phyloP scores from a whole-genome alignment of 2,113 vertebrate genomes.

The Mobula hypostoma region DNA sequence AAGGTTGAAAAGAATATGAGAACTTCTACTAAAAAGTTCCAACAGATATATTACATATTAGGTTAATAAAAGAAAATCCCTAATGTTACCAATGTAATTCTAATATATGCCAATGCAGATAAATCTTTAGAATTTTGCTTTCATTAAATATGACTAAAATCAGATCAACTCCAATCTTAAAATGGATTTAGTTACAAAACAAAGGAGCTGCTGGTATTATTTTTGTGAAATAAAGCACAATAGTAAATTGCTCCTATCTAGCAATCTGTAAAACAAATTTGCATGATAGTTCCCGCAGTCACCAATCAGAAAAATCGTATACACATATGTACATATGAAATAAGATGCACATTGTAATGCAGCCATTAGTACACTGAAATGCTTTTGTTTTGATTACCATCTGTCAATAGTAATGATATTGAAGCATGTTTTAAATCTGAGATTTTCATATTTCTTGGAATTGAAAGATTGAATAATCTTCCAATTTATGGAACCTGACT shows the following conservation, averaged over 20 bases:
- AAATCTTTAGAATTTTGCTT: background rate
- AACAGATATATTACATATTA: background rate
- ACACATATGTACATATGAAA: background rate
- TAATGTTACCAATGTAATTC: background rate
- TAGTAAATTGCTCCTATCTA: background rate
- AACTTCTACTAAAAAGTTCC: background rate
- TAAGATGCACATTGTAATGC: conserved; percentile 25
- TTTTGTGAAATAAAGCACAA: background rate
- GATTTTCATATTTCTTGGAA: background rate
- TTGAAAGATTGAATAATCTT: background rate
- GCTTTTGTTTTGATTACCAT: background rate
- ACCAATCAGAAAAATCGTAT: background rate
- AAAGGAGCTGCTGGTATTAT: background rate
- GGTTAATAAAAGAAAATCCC: background rate
- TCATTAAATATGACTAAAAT: background rate
- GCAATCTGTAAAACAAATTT: background rate
- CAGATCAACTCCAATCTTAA: background rate
- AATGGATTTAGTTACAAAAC: background rate
- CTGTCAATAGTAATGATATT: background rate
- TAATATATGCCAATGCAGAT: background rate
- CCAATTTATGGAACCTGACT: background rate
- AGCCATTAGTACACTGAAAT: background rate
- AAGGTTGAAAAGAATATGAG: background rate
- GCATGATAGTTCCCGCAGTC: background rate
- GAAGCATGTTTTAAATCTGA: background rate